Base-by-base conservation (phyloP, 2,113 vertebrate species). In the Monopterus albus region DNA sequence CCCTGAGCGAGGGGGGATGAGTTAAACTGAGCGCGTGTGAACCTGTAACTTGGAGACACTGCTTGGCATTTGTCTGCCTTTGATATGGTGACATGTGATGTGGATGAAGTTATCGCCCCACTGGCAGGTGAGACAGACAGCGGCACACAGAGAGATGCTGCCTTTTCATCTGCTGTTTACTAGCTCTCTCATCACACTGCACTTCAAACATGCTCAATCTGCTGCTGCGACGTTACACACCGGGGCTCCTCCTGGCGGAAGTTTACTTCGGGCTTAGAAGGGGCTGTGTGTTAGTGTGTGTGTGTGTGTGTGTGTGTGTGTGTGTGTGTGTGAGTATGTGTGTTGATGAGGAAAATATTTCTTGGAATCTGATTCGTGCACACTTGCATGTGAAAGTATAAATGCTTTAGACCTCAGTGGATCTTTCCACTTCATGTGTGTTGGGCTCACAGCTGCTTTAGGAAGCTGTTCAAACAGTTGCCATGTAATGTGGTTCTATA, bases 1-100 rank as follows among this genome's bases (percentile, higher is more conserved):
- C 78, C 82, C 86, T 87, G 69, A 77, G 75, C 61, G 63, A 87
- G 77, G 69, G 71, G n/a, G 88, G 87, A 88, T 87, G 81, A 87
- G 78, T 81, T 75, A 60, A 73, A 83, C 75, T 51, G 75, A 57
- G 67, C 39, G 81, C 26, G 72, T 88, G 81, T 87, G 86, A 82
- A 85, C 78, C 72, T 85, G 82, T 65, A 79, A 75, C 82, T 84
- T 74, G 40, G 78, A 88, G 87, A 90, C 89, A 86, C 81, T 87
- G 90, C 89, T 78, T 93, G 92, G 89, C 89, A 92, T 92, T 91
- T 93, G 87, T 75, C 47, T 53, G 76, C 67, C 91, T 90, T 92
- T 94, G 91, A 92, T 93, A 90, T 86, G 84, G 82, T 45, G 53
- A 71, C 85, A 74, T 81, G 67, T 89, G 87, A 88, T 75, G 83